Conservation (phyloP, 2,113 vertebrate species). For the Nerophis ophidion region DNA sequence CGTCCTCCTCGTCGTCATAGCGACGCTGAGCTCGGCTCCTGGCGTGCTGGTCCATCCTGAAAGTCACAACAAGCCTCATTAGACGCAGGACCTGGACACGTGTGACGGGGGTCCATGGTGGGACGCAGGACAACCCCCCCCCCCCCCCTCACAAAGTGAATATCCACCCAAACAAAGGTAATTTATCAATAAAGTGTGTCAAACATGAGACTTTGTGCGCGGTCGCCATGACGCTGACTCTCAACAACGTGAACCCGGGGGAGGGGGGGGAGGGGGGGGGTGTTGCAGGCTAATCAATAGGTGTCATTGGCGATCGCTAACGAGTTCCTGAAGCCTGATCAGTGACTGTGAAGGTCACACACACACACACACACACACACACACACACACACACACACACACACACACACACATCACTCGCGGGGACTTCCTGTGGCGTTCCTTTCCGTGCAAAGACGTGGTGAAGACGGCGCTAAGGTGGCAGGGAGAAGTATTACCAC, state of each 20-base stretch:
- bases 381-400: conserved; percentile 27
- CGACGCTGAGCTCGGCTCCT: conserved; percentile 49
- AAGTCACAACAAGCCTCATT: neutral
- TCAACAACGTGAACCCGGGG: too few species aligned
- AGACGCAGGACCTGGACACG: neutral
- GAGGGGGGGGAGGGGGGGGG: neutral
- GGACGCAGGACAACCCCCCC: neutral
- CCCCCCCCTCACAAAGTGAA: too few species aligned
- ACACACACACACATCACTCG: conserved; percentile 3
- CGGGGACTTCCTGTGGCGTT: neutral
- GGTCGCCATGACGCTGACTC: too few species aligned
- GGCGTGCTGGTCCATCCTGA: conserved; percentile 61
- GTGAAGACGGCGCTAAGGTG: too few species aligned
- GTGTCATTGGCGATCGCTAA: conserved; percentile 46
- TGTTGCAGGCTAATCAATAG: conserved; percentile 62
- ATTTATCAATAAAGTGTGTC: too few species aligned
- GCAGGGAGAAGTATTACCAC: too few species aligned
- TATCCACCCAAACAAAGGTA: too few species aligned
- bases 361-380: conserved; percentile 18
- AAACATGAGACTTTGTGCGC: too few species aligned
- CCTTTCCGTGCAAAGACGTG: neutral
- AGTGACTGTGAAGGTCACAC: conserved; percentile 64
- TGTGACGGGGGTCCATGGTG: neutral
- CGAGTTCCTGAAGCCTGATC: conserved; percentile 50
- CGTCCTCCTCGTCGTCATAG: conserved; percentile 56